These are phyloP conservation scores for Orycteropus afer DNA, from an alignment of 2,113 vertebrate species.

Conservation along the genomic window DNA sequence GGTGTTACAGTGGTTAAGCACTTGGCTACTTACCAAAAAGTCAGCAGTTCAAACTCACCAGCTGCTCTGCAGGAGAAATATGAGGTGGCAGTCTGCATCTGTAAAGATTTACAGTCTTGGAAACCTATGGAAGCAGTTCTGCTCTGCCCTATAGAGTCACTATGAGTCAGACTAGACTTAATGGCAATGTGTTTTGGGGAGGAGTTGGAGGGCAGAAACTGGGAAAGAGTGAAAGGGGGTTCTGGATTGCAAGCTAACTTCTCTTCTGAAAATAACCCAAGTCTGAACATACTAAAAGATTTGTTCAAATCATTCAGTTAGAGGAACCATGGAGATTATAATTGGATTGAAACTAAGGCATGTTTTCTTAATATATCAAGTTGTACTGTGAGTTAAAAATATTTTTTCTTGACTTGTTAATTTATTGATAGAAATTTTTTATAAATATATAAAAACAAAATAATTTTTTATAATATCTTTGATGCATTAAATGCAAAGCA, in stretches of 20 bases:
- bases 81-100: too few species aligned
- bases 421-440: background rate
- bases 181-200: background rate
- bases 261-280: background rate
- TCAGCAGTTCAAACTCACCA: too few species aligned
- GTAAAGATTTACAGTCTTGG: too few species aligned
- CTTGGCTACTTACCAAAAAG: too few species aligned
- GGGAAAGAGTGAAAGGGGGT: background rate
- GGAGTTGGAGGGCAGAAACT: background rate
- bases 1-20: too few species aligned
- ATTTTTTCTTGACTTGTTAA: background rate
- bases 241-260: background rate
- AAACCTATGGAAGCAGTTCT: too few species aligned
- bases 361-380: background rate
- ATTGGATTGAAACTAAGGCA: background rate
- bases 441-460: background rate
- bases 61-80: too few species aligned
- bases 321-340: background rate
- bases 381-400: background rate
- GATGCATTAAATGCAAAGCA: background rate
- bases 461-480: background rate
- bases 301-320: background rate
- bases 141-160: too few species aligned
- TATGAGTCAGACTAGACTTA: too few species aligned
- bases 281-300: background rate